A percentile compares a stretch with the other conserved stretches of the same genome.
These are phyloP conservation scores for Mactromeris polynyma DNA, from an alignment of 2,888 invertebrate species.

Conservation along the genomic window DNA sequence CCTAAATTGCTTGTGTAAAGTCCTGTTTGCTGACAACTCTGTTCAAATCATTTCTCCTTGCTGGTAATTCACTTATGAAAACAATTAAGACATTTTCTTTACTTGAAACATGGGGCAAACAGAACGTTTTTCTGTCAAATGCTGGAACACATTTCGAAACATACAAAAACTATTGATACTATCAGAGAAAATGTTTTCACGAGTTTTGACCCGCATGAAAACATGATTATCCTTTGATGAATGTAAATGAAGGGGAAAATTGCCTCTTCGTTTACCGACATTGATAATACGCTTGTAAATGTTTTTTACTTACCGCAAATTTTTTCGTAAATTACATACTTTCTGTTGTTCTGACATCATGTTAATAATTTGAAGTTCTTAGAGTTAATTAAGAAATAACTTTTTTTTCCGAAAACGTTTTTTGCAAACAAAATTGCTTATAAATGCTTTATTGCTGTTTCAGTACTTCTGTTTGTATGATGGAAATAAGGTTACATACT, in stretches of 20 bases:
- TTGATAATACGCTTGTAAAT: conserved; percentile 34
- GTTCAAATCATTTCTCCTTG: conserved; percentile 22
- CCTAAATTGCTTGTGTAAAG: conserved; percentile 67
- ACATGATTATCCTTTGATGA: conserved; percentile 67
- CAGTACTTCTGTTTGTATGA: neutral
- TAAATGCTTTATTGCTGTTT: neutral
- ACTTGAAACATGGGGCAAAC: conserved; percentile 39
- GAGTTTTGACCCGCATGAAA: conserved; percentile 68
- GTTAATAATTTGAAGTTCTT: neutral
- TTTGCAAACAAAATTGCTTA: neutral
- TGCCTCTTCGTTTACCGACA: conserved; percentile 30
- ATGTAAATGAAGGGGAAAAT: conserved; percentile 69
- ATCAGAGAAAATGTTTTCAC: conserved; percentile 68
- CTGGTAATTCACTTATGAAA: conserved; percentile 50
- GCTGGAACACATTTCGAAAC: conserved; percentile 41
- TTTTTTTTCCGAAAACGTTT: neutral
- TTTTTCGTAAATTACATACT: neutral
- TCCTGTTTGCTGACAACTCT: conserved; percentile 33
- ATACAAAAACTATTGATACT: conserved; percentile 61
- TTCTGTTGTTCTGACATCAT: neutral
- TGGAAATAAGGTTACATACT: too few species aligned
- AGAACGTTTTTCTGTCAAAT: conserved; percentile 35
- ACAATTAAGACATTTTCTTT: conserved; percentile 57
- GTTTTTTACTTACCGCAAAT: neutral
- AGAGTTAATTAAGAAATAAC: conserved; percentile 15